Percentiles rank a stretch among this genome's conserved stretches.
Evolutionary conservation across 64 coral and sea anemone species (phyloP).

Genomic region (Anthopleura sola): DNA sequence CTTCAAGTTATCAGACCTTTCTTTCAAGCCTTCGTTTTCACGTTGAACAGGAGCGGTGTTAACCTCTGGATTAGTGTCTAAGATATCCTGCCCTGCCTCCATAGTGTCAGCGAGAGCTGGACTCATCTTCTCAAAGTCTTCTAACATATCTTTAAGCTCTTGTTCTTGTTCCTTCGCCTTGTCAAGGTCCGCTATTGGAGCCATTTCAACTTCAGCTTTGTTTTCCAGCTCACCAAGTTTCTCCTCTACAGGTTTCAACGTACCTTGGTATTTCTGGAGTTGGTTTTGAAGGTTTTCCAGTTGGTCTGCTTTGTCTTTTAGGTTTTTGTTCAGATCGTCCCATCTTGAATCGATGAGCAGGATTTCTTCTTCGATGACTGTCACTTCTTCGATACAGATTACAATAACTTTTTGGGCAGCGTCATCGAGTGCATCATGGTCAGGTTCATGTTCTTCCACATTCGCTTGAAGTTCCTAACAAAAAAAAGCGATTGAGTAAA

Average conservation of each 20-base stretch:
- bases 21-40: slow-evolving; percentile 60
- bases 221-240: slow-evolving; percentile 60
- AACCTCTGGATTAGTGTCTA: slow-evolving; percentile 49
- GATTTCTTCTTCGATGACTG: slow-evolving; percentile 75
- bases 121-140: slow-evolving; percentile 57
- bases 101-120: slow-evolving; percentile 42
- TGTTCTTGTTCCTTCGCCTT: slow-evolving; percentile 63
- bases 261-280: slow-evolving; percentile 64
- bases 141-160: slow-evolving; percentile 48
- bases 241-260: slow-evolving; percentile 53
- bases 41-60: slow-evolving; percentile 58
- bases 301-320: slow-evolving; percentile 57
- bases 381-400: slow-evolving; percentile 76
- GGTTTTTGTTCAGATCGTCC: slow-evolving; percentile 54
- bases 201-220: slow-evolving; percentile 33
- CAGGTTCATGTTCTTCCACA: slow-evolving; percentile 49
- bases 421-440: slow-evolving; percentile 53
- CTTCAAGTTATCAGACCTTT: slow-evolving; percentile 37
- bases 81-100: slow-evolving; percentile 52
- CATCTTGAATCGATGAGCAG: slow-evolving; percentile 70
- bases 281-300: slow-evolving; percentile 60
- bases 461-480: slow-evolving; percentile 52
- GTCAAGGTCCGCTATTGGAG: slow-evolving; percentile 65
- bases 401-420: slow-evolving; percentile 41
- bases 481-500: neutral